phyloP scores from a whole-genome alignment of 2,113 vertebrate genomes.

The Eira barbara region DNA sequence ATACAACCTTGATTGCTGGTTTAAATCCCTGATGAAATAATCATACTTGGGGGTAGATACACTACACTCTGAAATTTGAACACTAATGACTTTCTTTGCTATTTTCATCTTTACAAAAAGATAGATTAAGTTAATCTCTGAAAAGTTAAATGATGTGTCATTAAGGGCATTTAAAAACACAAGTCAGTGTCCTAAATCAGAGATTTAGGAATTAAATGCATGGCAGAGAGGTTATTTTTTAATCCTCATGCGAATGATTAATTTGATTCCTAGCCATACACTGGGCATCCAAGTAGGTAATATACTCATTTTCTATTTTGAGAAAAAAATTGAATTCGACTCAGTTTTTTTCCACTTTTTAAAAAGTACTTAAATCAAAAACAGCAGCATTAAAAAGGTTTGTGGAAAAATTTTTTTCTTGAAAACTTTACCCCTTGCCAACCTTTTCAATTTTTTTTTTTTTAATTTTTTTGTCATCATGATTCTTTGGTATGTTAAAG shows the following conservation, averaged over 20 bases:
- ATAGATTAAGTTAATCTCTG: background rate
- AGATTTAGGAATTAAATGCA: background rate
- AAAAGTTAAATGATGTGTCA: background rate
- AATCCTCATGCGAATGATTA: background rate
- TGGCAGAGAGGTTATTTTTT: background rate
- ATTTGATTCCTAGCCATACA: background rate
- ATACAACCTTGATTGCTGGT: background rate
- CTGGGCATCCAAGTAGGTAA: background rate
- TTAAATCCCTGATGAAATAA: background rate
- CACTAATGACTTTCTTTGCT: background rate
- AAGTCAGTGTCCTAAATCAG: background rate
- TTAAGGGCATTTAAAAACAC: constrained; percentile 1
- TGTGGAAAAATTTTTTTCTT: background rate
- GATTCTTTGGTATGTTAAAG: background rate
- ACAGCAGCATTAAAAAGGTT: background rate
- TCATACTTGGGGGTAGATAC: background rate
- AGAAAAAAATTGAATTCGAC: background rate
- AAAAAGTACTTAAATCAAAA: background rate
- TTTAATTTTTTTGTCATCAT: background rate
- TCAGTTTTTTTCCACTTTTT: background rate
- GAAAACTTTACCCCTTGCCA: background rate
- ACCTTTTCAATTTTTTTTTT: background rate
- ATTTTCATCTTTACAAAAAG: constrained; percentile 32
- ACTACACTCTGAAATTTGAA: constrained; percentile 12
- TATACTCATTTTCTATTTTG: constrained; percentile 3